Conservation (phyloP, 2,113 vertebrate species). For the Limnothrissa miodon region DNA sequence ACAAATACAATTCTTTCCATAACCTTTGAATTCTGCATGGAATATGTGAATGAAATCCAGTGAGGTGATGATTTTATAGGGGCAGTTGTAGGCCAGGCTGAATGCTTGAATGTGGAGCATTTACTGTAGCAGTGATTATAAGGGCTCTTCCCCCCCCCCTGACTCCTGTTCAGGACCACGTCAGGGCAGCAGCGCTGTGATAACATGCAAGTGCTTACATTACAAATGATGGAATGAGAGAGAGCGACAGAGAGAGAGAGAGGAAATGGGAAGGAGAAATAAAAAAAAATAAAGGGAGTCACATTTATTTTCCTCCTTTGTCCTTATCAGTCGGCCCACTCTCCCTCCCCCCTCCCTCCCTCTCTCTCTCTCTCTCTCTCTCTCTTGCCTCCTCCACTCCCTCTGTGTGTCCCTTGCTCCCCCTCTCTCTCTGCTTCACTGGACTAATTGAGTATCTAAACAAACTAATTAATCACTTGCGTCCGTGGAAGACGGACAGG, state of each 20-base stretch:
- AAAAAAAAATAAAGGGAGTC: constrained; percentile 43
- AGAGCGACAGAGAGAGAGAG: background rate
- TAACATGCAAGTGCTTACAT: background rate
- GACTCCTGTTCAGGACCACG: background rate
- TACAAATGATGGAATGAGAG: background rate
- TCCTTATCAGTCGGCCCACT: constrained; percentile 65
- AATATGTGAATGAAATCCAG: background rate
- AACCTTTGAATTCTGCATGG: background rate
- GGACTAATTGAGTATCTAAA: constrained; percentile 97
- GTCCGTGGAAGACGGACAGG: constrained; percentile 89
- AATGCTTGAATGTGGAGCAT: background rate
- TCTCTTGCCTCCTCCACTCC: constrained; percentile 56
- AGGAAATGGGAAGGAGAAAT: background rate
- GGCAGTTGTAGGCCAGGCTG: background rate
- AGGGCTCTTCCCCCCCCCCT: background rate
- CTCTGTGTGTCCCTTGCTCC: constrained; percentile 64
- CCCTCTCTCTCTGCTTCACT: constrained; percentile 82
- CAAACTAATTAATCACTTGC: constrained; percentile 96
- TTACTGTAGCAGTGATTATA: background rate
- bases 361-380: constrained; percentile 54
- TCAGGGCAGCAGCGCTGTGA: background rate
- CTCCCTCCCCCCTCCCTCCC: constrained; percentile 20
- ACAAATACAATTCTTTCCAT: background rate
- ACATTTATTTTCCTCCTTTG: constrained; percentile 63
- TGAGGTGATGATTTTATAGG: background rate